Evolutionary conservation across 2,888 invertebrate genomes (phyloP), one percentile per base, ranked within the genome.

Genomic region (Calameuta filiformis): DNA sequence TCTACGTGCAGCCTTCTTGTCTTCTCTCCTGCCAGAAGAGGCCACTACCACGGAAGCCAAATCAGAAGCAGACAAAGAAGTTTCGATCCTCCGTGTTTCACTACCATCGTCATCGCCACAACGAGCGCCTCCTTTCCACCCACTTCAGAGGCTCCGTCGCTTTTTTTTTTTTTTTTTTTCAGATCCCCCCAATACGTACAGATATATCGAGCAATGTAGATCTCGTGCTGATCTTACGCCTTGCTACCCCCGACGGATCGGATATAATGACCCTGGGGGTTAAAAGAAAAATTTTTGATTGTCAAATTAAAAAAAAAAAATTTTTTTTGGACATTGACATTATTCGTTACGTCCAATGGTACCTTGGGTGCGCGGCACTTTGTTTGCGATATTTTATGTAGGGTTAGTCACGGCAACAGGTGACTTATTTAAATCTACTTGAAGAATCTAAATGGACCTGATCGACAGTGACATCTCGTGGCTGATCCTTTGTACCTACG

Each of bases 371-470:
- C 31, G 31, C 1, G 31, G 31, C 31, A 6, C 15, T 0, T 6
- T 3, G 35, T 12, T 35, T 12, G 35, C 12, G 12, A 35, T 35
- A 12, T 3, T 35, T 35, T 35, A 0, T 12, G 11, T 11, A 12
- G 12, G 40, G 23, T 6, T 40, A 40, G 40, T 40, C 40, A 23
- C 6, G 40, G 40, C 40, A 81, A 86, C 90, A 90, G 90, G 90
- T 90, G 90, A 88, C 89, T 90, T 86, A 90, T 90, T 90, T 87
- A 89, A 90, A 90, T 90, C 85, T 84, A 15, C 15, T 15, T 87
- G 84, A 88, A 88, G 87, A 85, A 86, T 84, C 83, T 80, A 79
- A 83, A 83, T 84, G 81, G 81, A 83, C 79, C 81, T 86, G 85
- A 87, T 88, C 83, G 87, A 85, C 87, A 80, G 82, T 82, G 82